A percentile compares a stretch with the other conserved stretches of the same genome.
Conservation (phyloP, 2,113 vertebrate genomes). For the Elgaria multicarinata region DNA sequence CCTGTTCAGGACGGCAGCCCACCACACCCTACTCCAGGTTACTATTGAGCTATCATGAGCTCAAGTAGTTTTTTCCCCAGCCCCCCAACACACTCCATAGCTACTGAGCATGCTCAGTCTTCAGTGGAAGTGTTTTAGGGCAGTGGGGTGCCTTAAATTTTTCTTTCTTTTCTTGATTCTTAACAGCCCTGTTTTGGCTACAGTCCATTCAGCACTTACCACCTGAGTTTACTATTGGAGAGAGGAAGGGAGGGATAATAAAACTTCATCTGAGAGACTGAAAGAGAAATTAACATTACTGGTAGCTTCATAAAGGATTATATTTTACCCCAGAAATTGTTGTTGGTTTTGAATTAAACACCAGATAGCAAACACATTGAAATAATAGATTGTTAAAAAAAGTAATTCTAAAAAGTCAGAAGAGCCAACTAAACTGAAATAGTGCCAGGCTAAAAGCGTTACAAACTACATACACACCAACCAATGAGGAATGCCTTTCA, state of each 20-base stretch:
- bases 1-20: not conserved
- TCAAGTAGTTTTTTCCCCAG: no score
- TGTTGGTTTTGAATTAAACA: not conserved
- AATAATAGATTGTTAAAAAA: not conserved
- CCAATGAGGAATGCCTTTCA: not conserved
- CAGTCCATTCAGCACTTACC: not conserved
- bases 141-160: not conserved
- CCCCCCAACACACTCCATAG: not conserved
- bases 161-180: not conserved
- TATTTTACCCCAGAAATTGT: not conserved
- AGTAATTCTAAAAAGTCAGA: not conserved
- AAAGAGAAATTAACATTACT: not conserved
- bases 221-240: not conserved
- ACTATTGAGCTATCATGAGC: no score
- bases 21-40: not conserved
- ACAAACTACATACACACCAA: not conserved
- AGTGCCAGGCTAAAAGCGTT: not conserved
- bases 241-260: not conserved
- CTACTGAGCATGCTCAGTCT: not conserved
- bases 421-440: not conserved
- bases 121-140: not conserved
- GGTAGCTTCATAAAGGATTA: not conserved
- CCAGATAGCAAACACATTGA: not conserved
- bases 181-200: not conserved
- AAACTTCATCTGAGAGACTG: not conserved